Evolutionary conservation across 2,888 invertebrate genomes (phyloP), one percentile per base, ranked within the genome.

Genomic region (Thymelicus acteon): DNA sequence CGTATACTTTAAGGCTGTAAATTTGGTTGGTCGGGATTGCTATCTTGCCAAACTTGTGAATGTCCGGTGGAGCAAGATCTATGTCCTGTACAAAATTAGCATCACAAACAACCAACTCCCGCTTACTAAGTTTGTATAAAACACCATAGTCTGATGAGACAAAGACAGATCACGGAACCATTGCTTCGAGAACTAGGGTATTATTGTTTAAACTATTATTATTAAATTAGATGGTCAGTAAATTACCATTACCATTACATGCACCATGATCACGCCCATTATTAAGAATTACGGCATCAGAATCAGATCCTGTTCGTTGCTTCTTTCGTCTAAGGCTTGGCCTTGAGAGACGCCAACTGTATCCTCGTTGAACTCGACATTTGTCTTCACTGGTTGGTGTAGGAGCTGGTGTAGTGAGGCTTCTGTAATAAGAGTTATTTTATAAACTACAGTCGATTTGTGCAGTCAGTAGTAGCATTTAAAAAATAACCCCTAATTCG

Each of bases 221-320:
- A 5, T 31, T 31, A 31, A 5, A 31, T 40, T 40, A 44, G 12
- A 44, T 4, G 12, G 10, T 44, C 12, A 44, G 44, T 10, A 44
- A 44, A 44, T 44, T 70, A 64, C 60, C 58, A n/a, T 88, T 86
- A 95, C 96, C 96, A 82, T 97, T 97, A 81, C 96, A 96, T 80
- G 96, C 96, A 19, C 96, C 95, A 81, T 96, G 97, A 80, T 97
- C 96, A 62, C 96, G 94, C 60, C 96, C 96, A 82, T 96, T 96
- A 78, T 96, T 96, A 24, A 96, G 85, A 6, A 95, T 91, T n/a
- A 95, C 94, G 48, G 95, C 95, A 63, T 95, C 95, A 4, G 95
- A 95, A 75, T 94, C 93, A 0, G 95, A 95, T 0, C 95, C 95
- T 12, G 94, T 94, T 72, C 95, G 87, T 76, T 92, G 94, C 79